These are phyloP conservation scores for Phymatocera aterrima DNA, from an alignment of 2,888 invertebrate species.

Conservation along the genomic window DNA sequence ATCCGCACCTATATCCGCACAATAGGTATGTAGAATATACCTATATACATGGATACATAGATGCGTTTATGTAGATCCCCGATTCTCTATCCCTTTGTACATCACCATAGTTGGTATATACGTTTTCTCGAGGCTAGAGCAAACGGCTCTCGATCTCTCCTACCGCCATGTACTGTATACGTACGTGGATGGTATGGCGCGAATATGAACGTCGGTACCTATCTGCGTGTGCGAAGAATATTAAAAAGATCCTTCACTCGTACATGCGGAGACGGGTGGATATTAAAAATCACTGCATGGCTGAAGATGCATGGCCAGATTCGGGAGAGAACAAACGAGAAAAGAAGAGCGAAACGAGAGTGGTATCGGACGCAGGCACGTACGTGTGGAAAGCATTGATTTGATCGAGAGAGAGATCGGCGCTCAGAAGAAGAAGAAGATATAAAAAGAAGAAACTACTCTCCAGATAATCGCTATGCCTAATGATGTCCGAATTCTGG, in stretches of 20 bases:
- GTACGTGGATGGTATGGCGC: too few species aligned
- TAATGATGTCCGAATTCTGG: too few species aligned
- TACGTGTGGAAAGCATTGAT: not conserved
- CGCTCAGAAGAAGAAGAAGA: not conserved
- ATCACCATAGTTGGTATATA: not conserved
- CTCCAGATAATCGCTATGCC: too few species aligned
- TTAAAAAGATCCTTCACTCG: constrained; percentile 7
- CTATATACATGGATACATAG: constrained; percentile 11
- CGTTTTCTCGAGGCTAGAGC: not conserved
- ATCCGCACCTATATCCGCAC: not conserved
- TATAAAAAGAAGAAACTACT: not conserved
- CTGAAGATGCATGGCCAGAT: constrained; percentile 3
- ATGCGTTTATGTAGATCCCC: constrained; percentile 25
- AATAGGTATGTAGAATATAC: not conserved
- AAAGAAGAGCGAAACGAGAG: not conserved
- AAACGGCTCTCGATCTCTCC: not conserved
- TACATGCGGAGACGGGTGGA: not conserved
- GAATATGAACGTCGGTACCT: too few species aligned
- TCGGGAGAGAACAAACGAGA: not conserved
- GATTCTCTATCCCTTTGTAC: constrained; percentile 24
- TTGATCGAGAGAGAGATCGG: not conserved
- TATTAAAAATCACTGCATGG: constrained; percentile 24
- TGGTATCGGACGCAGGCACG: too few species aligned
- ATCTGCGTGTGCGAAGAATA: not conserved
- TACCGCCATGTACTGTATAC: not conserved